Evolutionary conservation across 2,888 invertebrate genomes (phyloP).

Genomic region (Bellardia bayeri): DNA sequence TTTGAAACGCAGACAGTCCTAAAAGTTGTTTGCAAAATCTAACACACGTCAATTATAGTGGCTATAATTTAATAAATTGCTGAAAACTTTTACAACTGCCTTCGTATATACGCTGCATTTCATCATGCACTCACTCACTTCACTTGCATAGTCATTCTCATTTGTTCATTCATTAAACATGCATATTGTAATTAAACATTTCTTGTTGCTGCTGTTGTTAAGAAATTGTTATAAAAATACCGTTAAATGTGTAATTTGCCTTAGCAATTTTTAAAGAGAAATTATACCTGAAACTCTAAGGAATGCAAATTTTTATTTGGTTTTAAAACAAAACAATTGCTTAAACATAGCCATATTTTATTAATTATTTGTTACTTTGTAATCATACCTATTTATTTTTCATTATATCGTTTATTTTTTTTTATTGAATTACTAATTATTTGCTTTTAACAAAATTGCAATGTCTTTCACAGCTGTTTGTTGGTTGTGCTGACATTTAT

Average conservation of each 20-base stretch:
- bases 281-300: not conserved
- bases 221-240: conserved; percentile 58
- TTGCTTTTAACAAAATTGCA: no score
- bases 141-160: conserved; percentile 18
- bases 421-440: no score
- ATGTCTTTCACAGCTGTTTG: no score
- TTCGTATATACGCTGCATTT: conserved; percentile 11
- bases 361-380: not conserved
- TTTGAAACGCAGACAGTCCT: not conserved
- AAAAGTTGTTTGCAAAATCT: not conserved
- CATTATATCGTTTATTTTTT: not conserved
- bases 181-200: conserved; percentile 55
- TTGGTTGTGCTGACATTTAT: not conserved
- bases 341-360: not conserved
- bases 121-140: conserved; percentile 8
- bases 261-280: conserved; percentile 1
- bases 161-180: conserved; percentile 44
- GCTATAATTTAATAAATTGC: no score
- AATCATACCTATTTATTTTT: not conserved
- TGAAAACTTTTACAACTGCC: not conserved
- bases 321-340: not conserved
- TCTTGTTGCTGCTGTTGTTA: conserved; percentile 20
- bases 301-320: conserved; percentile 10
- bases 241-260: conserved; percentile 57
- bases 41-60: no score